Conservation (phyloP, 1,140 invertebrate genomes). For the Caenorhabditis latens region DNA sequence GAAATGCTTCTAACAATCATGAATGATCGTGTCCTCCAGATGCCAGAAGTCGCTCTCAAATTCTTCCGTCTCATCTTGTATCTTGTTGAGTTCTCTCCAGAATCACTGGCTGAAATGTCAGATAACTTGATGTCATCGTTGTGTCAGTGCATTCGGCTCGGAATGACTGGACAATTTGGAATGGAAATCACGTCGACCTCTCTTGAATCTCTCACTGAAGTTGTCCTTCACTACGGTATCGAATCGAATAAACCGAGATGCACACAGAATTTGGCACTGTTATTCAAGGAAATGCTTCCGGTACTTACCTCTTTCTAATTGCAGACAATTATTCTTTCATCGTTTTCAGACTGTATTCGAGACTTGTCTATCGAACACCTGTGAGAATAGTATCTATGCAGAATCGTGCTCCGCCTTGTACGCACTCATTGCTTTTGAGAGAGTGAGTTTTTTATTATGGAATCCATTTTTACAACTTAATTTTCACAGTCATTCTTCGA, state of each 20-base stretch:
- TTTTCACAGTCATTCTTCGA: conserved; percentile 30
- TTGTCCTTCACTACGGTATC: conserved; percentile 20
- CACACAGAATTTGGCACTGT: conserved; percentile 37
- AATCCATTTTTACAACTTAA: not conserved
- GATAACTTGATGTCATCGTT: conserved; percentile 56
- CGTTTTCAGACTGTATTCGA: conserved; percentile 63
- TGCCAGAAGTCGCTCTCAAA: conserved; percentile 62
- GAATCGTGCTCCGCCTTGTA: conserved; percentile 57
- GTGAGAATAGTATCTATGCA: conserved; percentile 59
- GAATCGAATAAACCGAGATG: not conserved
- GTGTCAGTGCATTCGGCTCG: conserved; percentile 60
- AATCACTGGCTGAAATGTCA: conserved; percentile 52
- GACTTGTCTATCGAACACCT: conserved; percentile 60
- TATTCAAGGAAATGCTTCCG: conserved; percentile 55
- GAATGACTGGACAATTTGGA: conserved; percentile 57
- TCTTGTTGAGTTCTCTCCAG: conserved; percentile 65
- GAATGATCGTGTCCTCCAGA: conserved; percentile 60
- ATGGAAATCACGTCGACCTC: conserved; percentile 57
- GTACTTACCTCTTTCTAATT: not conserved
- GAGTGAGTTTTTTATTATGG: conserved; percentile 52
- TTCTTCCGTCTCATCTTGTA: conserved; percentile 67
- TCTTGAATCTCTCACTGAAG: conserved; percentile 57
- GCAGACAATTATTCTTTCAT: not conserved
- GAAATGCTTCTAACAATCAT: conserved; percentile 67
- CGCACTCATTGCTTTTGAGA: conserved; percentile 59